Percentiles rank a stretch among this genome's conserved stretches.
phyloP scores from a whole-genome alignment of 2,113 vertebrate species.

The Ageneiosus marmoratus region DNA sequence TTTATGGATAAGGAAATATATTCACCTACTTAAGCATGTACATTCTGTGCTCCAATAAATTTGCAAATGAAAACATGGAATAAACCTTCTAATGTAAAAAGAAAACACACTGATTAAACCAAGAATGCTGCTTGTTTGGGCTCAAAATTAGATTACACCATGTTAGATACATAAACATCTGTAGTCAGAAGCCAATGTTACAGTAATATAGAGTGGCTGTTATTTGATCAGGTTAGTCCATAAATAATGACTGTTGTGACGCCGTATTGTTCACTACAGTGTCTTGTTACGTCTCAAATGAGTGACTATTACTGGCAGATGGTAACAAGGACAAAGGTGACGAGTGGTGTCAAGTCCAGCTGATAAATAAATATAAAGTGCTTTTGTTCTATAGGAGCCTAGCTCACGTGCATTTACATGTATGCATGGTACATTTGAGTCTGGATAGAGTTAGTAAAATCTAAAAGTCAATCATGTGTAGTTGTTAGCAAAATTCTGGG shows the following conservation, averaged over 20 bases:
- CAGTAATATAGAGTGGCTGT: not conserved
- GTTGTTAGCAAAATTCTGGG: not conserved
- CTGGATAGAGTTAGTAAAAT: not conserved
- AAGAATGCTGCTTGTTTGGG: not conserved
- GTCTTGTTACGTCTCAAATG: constrained; percentile 52
- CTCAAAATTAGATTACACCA: not conserved
- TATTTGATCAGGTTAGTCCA: constrained; percentile 48
- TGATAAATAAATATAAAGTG: not conserved
- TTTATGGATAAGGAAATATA: constrained; percentile 2
- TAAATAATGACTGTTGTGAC: constrained; percentile 67
- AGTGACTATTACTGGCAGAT: not conserved
- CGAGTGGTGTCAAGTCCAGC: not conserved
- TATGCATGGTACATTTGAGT: not conserved
- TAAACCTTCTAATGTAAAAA: not conserved
- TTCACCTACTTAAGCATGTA: not conserved
- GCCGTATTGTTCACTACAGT: constrained; percentile 46
- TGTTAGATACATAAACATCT: not conserved
- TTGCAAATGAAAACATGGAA: not conserved
- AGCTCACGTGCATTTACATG: not conserved
- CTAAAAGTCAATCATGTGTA: not conserved
- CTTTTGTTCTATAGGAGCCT: not conserved
- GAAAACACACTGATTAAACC: not conserved
- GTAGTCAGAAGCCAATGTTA: not conserved
- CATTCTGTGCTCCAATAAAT: not conserved
- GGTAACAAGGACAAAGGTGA: constrained; percentile 10